Conservation (phyloP, 2,888 invertebrate genomes). For the Pammene aurita region DNA sequence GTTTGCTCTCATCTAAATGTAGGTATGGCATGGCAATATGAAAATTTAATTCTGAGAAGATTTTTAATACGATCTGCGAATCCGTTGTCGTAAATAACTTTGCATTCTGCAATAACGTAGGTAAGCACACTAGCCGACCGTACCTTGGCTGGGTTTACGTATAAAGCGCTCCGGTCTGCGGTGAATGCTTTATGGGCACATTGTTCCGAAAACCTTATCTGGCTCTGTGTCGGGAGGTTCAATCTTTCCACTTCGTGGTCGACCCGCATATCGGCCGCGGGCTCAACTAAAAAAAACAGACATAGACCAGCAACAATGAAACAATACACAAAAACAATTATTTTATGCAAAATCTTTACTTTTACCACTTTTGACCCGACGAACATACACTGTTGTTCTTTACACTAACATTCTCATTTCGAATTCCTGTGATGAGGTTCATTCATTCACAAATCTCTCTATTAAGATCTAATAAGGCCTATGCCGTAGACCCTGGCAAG, state of each 20-base stretch:
- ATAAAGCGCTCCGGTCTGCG: slow-evolving; percentile 58
- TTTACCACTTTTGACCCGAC: slow-evolving; percentile 17
- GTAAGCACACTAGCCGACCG: slow-evolving; percentile 7
- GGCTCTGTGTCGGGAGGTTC: slow-evolving; percentile 58
- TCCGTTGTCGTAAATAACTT: slow-evolving; percentile 1
- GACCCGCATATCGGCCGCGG: slow-evolving; percentile 72
- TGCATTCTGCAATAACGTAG: slow-evolving; percentile 16
- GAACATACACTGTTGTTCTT: slow-evolving; percentile 54
- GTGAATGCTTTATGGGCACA: slow-evolving; percentile 77
- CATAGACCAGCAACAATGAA: slow-evolving; percentile 24
- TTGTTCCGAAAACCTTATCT: slow-evolving; percentile 69
- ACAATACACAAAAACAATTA: slow-evolving; percentile 20
- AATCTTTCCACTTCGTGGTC: slow-evolving; percentile 73
- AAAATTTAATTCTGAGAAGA: slow-evolving; percentile 22
- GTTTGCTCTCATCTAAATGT: slow-evolving; percentile 39
- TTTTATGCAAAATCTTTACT: slow-evolving; percentile 30
- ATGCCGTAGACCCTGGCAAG: slow-evolving; percentile 56
- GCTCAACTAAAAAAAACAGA: slow-evolving; percentile 48
- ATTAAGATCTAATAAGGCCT: slow-evolving; percentile 62
- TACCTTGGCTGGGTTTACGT: slow-evolving; percentile 50
- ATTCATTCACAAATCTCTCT: slow-evolving; percentile 77
- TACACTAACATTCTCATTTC: slow-evolving; percentile 65
- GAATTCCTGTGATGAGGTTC: slow-evolving; percentile 78
- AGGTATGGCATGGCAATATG: slow-evolving; percentile 42
- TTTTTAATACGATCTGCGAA: slow-evolving; percentile 1